Evolutionary conservation across 2,113 vertebrate genomes (phyloP).

Genomic region (Heterocephalus glaber): DNA sequence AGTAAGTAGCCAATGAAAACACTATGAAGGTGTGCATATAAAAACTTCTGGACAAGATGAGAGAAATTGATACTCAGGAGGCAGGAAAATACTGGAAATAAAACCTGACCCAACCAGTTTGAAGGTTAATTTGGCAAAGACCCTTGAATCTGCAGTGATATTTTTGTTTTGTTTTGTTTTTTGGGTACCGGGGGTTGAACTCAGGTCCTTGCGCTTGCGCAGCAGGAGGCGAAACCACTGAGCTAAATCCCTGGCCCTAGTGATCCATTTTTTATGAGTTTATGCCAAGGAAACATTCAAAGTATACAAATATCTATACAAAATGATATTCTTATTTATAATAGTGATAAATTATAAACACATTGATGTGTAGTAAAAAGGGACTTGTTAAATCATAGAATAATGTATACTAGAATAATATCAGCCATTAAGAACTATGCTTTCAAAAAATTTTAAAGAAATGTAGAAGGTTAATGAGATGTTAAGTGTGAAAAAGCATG

Average conservation of each 20-base stretch:
- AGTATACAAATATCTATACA: background rate
- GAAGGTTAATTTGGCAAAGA: constrained; percentile 26
- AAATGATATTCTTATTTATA: background rate
- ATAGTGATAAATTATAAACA: constrained; percentile 18
- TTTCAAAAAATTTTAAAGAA: constrained; percentile 52
- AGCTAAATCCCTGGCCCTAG: no score
- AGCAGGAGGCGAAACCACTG: no score
- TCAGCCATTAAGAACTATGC: constrained; percentile 43
- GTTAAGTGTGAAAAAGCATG: constrained; percentile 23
- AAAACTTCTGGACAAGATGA: background rate
- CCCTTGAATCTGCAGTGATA: background rate
- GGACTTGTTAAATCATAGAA: background rate
- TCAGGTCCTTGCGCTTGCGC: no score
- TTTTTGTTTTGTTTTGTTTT: no score
- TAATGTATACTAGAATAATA: constrained; percentile 10
- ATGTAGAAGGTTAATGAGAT: constrained; percentile 26
- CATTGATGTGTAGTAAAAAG: background rate
- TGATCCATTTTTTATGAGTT: background rate
- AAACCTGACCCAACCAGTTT: background rate
- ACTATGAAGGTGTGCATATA: background rate
- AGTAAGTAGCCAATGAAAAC: background rate
- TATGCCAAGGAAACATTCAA: background rate
- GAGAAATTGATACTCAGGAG: background rate
- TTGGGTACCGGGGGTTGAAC: no score
- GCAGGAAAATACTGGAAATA: background rate